A percentile compares a stretch with the other conserved stretches of the same genome.
These are phyloP conservation scores for Callipepla squamata DNA, from an alignment of 2,113 vertebrate species.

Conservation along the genomic window DNA sequence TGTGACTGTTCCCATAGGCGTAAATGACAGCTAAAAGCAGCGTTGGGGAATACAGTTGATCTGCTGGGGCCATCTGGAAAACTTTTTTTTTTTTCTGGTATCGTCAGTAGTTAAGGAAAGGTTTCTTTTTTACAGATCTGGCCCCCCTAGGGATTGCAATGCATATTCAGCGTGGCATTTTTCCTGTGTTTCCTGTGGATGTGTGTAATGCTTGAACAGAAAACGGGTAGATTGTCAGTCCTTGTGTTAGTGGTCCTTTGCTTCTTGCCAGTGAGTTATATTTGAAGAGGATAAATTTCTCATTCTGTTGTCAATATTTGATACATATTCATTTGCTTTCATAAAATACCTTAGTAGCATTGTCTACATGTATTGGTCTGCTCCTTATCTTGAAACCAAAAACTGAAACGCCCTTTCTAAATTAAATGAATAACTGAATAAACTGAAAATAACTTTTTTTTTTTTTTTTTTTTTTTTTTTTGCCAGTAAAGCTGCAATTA, in stretches of 20 bases:
- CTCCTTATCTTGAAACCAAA: neutral
- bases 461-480: conserved; percentile 6
- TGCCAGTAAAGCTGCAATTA: neutral
- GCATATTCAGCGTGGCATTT: neutral
- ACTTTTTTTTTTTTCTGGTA: neutral
- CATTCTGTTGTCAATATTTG: neutral
- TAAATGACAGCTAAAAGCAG: neutral
- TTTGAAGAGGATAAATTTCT: neutral
- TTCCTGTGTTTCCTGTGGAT: neutral
- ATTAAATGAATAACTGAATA: neutral
- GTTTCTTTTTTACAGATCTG: neutral
- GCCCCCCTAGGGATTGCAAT: neutral
- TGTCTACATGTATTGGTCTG: neutral
- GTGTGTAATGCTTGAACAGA: neutral
- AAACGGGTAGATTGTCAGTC: neutral
- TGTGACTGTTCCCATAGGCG: neutral
- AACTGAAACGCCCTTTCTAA: neutral
- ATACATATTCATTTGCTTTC: neutral
- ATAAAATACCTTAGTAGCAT: neutral
- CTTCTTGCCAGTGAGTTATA: neutral
- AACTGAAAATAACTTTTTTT: neutral
- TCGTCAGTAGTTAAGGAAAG: neutral
- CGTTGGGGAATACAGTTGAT: neutral
- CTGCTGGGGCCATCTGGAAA: neutral
- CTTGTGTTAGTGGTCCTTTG: neutral